Evolutionary conservation across 2,888 invertebrate genomes (phyloP).

Genomic region (Balanococcus diminutus): DNA sequence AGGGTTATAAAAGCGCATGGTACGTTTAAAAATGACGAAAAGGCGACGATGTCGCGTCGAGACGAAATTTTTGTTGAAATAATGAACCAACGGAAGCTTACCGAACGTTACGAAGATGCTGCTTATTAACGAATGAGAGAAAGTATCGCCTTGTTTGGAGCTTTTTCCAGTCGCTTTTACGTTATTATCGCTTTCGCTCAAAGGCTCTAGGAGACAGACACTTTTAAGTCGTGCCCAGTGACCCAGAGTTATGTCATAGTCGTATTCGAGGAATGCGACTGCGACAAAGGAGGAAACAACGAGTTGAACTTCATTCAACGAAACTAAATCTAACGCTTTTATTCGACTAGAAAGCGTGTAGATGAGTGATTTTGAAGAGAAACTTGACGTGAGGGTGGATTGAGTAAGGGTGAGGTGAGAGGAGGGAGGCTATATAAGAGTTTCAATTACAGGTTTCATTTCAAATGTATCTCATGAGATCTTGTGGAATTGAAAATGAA

Average conservation of each 20-base stretch:
- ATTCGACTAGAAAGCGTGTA: background rate
- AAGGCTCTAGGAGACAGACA: background rate
- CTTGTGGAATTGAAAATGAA: too few species aligned
- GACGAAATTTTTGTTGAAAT: background rate
- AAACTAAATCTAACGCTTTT: background rate
- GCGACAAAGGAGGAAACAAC: background rate
- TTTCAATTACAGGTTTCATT: background rate
- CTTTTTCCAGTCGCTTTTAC: background rate
- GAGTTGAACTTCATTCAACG: background rate
- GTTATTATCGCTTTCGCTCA: background rate
- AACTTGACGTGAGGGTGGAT: background rate
- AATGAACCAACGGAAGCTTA: background rate
- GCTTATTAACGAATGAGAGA: background rate
- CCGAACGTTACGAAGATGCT: background rate
- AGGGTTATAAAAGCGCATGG: background rate
- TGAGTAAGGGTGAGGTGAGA: background rate
- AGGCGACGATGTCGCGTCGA: too few species aligned
- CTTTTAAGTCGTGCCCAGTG: constrained; percentile 2
- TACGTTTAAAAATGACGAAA: background rate
- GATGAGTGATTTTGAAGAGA: background rate
- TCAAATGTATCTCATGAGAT: too few species aligned
- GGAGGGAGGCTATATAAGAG: background rate
- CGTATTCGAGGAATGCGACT: background rate
- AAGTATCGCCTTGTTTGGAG: background rate
- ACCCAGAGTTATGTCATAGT: background rate